A percentile compares a stretch with the other conserved stretches of the same genome.
phyloP scores from a whole-genome alignment of 30 jellyfish, hydroid and myxozoan species.

The Aurelia sp. region DNA sequence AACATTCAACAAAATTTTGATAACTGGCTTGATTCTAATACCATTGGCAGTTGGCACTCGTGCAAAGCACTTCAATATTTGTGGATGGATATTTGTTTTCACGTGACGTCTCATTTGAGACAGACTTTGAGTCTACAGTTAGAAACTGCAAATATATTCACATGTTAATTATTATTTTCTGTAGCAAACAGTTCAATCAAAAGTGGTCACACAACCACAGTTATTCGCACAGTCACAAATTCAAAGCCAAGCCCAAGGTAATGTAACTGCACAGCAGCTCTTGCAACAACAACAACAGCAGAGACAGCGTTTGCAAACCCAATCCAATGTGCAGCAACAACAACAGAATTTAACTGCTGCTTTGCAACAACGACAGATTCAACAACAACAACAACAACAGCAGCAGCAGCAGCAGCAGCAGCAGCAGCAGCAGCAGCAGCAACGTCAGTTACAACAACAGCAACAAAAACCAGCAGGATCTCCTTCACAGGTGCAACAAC shows the following conservation, averaged over 20 bases:
- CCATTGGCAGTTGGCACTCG: too few species aligned
- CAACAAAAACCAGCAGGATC: constrained; percentile 36
- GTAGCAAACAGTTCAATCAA: constrained; percentile 54
- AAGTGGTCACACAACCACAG: constrained; percentile 64
- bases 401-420: constrained; percentile 42
- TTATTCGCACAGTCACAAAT: constrained; percentile 57
- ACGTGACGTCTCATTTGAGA: too few species aligned
- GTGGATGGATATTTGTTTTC: too few species aligned
- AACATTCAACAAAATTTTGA: too few species aligned
- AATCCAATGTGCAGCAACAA: constrained; percentile 61
- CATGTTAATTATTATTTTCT: too few species aligned
- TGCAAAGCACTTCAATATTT: too few species aligned
- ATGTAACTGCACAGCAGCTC: constrained; percentile 65
- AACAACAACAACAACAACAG: too few species aligned
- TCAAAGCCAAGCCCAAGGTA: constrained; percentile 59
- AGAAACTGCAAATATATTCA: too few species aligned
- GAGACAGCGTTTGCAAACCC: constrained; percentile 64
- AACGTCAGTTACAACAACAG: constrained; percentile 37
- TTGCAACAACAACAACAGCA: constrained; percentile 68
- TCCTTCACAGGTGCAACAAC: constrained; percentile 34
- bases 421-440: constrained; percentile 50
- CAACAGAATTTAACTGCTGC: constrained; percentile 42
- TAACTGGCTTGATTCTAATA: too few species aligned
- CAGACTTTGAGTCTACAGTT: too few species aligned
- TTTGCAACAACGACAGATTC: constrained; percentile 49